These are phyloP conservation scores for Horisme vitalbata DNA, from an alignment of 2,888 invertebrate genomes.

Conservation along the genomic window DNA sequence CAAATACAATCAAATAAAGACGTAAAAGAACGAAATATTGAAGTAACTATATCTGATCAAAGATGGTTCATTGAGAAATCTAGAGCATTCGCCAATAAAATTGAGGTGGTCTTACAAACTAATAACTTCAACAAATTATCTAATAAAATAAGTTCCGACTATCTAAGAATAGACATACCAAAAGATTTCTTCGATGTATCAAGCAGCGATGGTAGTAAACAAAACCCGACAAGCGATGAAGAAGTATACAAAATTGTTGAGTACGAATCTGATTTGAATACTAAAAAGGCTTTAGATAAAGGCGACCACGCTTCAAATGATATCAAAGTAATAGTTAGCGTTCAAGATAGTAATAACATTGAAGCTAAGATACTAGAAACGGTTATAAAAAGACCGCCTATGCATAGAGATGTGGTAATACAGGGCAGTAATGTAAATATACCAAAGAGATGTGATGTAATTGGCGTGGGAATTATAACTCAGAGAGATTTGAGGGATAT, in stretches of 20 bases:
- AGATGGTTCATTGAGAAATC: constrained; percentile 62
- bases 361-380: constrained; percentile 46
- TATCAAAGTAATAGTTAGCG: constrained; percentile 45
- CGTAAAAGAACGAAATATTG: constrained; percentile 39
- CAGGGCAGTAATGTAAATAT: constrained; percentile 53
- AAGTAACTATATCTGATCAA: constrained; percentile 48
- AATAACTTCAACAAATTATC: constrained; percentile 41
- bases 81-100: constrained; percentile 56
- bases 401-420: constrained; percentile 49
- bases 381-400: constrained; percentile 38
- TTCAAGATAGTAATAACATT: constrained; percentile 40
- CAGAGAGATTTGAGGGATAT: constrained; percentile 51
- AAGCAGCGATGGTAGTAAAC: constrained; percentile 42
- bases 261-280: constrained; percentile 56
- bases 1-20: constrained; percentile 15
- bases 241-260: constrained; percentile 67
- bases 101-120: constrained; percentile 59
- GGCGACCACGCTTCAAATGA: constrained; percentile 41
- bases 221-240: constrained; percentile 57
- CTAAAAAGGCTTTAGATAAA: constrained; percentile 36
- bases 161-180: constrained; percentile 63
- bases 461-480: constrained; percentile 61
- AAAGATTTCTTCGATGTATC: constrained; percentile 60
- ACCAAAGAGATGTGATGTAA: constrained; percentile 54
- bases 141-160: constrained; percentile 51